A percentile compares a stretch with the other conserved stretches of the same genome.
These are phyloP conservation scores for Philotrypesis tridentata DNA, from an alignment of 1,140 invertebrate species.

Conservation along the genomic window DNA sequence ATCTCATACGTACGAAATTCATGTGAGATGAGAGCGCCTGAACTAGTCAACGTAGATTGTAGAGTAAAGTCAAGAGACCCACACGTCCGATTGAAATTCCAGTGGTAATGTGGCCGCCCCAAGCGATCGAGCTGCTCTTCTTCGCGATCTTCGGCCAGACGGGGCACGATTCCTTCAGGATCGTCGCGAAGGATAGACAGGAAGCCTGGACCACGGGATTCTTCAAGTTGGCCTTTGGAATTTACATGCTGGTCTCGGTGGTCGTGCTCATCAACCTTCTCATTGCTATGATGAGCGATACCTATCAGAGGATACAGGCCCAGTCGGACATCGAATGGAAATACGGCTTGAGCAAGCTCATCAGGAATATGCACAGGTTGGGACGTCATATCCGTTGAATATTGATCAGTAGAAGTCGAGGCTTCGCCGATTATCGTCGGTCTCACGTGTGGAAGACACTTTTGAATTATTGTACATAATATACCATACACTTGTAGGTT, in stretches of 20 bases:
- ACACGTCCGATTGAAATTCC: slow-evolving; percentile 76
- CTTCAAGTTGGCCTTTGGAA: slow-evolving; percentile 88
- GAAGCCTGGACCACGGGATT: slow-evolving; percentile 85
- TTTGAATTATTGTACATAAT: background rate
- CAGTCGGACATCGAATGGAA: slow-evolving; percentile 99
- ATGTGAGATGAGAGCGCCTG: background rate
- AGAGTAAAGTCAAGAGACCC: background rate
- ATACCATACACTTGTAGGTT: background rate
- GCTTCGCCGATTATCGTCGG: background rate
- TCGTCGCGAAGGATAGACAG: slow-evolving; percentile 72
- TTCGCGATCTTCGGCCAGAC: slow-evolving; percentile 99
- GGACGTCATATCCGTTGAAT: slow-evolving; percentile 5
- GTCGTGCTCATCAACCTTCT: slow-evolving; percentile 99
- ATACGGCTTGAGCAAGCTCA: slow-evolving; percentile 98
- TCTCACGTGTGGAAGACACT: too few relatives aligned
- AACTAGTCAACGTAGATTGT: background rate
- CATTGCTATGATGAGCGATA: slow-evolving; percentile 99
- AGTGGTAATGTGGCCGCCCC: slow-evolving; percentile 91
- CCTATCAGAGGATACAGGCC: slow-evolving; percentile 98
- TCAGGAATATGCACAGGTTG: slow-evolving; percentile 95
- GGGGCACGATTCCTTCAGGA: slow-evolving; percentile 86
- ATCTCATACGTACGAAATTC: too few relatives aligned
- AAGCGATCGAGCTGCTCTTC: slow-evolving; percentile 97
- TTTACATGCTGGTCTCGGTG: slow-evolving; percentile 98
- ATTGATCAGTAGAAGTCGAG: background rate